Conservation (phyloP, 2,113 vertebrate genomes). For the Herpailurus yagouaroundi region DNA sequence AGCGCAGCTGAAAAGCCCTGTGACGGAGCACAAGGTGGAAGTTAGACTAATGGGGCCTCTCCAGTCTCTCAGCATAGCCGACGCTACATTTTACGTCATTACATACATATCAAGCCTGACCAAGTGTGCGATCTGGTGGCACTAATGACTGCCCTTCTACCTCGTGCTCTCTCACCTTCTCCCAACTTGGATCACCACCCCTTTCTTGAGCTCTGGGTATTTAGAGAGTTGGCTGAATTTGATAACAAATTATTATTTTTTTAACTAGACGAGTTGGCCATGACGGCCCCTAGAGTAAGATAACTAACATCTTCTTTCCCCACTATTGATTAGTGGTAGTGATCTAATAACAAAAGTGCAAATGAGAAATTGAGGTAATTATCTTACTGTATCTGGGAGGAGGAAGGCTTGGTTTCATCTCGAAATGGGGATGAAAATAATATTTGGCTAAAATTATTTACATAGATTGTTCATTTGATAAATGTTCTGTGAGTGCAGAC, state of each 20-base stretch:
- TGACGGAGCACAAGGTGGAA: not conserved
- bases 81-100: too few relatives aligned
- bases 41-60: not conserved
- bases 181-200: not conserved
- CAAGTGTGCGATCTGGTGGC: not conserved
- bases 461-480: not conserved
- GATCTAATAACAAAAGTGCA: not conserved
- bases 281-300: not conserved
- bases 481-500: not conserved
- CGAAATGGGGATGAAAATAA: not conserved
- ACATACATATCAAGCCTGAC: not conserved
- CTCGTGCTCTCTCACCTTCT: not conserved
- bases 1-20: not conserved
- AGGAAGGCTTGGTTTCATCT: not conserved
- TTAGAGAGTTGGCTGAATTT: not conserved
- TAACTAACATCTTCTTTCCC: not conserved
- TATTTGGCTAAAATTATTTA: not conserved
- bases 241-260: not conserved
- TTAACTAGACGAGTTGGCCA: not conserved
- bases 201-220: not conserved
- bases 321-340: not conserved
- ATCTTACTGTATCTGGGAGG: not conserved
- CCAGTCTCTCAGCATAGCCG: fast-evolving
- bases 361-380: not conserved
- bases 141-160: too few relatives aligned